Base-by-base conservation (phyloP, 1,140 invertebrate genomes). In the Drosophila equinoxialis region DNA sequence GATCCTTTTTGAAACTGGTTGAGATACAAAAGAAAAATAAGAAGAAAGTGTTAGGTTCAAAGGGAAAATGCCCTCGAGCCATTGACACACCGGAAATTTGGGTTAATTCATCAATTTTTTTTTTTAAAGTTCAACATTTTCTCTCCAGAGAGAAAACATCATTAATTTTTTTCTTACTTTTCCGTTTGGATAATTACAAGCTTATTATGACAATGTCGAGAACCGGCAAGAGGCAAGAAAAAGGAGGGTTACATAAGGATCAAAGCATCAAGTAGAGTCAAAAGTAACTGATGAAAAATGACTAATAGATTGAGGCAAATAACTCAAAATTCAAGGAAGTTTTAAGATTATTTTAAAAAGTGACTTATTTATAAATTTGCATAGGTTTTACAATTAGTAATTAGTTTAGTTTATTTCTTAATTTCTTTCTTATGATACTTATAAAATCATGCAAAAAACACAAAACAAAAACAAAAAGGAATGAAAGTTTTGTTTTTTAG, bases 1-100 rank as follows among this genome's bases (percentile, higher is more conserved):
- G 76, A 87, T 73, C 41, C 37, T n/a, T 57, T 58, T 58, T 4
- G 13, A 11, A 75, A 77, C 78, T 69, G 74, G 63, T 84, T 74
- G 37, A 35, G 33, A 45, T 41, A 41, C 37, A 11, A 48, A 57
- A 59, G 45, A 68, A 58, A 58, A 42, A 30, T 30, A 57, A 63
- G 62, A 23, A 3, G 63, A 64, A 68, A 78, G 79, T 86, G 71
- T 81, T 69, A 35, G 78, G 83, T 75, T 85, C 65, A 77, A 71
- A 89, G 58, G 41, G 83, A 51, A 51, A 51, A 51, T 51, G 45
- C 45, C 84, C 74, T 64, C 63, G 58, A 60, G 79, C 76, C 68
- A 74, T 14, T 80, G 84, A 89, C 80, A 89, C 20, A 11, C 83
- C 62, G 83, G 68, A 87, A 87, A 89, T 87, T 87, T 84, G 83